A percentile compares a stretch with the other conserved stretches of the same genome.
Evolutionary conservation across 2,797 vertebrate species (phyloP).

Genomic region (Bovichtus variegatus): DNA sequence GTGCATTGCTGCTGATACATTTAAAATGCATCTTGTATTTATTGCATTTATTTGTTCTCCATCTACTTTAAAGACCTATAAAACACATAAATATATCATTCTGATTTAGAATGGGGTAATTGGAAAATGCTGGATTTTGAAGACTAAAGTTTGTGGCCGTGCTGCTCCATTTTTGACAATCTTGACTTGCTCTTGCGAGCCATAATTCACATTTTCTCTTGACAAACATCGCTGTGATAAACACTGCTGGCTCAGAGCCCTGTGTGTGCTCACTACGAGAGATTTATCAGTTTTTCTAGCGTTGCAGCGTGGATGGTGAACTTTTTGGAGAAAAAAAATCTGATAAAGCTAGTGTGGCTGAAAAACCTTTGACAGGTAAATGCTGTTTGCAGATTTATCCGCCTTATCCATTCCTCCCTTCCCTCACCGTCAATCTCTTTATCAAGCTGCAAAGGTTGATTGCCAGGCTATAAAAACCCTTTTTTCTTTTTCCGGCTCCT

Average conservation of each 20-base stretch:
- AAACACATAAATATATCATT: too few relatives aligned
- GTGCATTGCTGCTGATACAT: background rate
- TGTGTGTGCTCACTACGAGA: background rate
- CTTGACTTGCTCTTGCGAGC: background rate
- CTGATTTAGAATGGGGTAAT: background rate
- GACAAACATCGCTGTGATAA: background rate
- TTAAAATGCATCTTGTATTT: background rate
- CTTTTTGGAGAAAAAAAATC: constrained; percentile 22
- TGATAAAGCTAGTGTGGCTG: constrained; percentile 15
- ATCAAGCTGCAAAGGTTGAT: constrained; percentile 42
- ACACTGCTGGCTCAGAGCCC: background rate
- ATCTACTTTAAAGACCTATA: background rate
- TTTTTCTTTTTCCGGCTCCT: constrained; percentile 37
- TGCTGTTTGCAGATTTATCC: constrained; percentile 41
- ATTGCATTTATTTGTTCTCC: background rate
- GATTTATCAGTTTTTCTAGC: background rate
- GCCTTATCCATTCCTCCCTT: constrained; percentile 7
- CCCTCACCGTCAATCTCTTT: constrained; percentile 24
- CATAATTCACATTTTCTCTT: background rate
- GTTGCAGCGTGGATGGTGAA: background rate
- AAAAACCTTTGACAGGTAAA: constrained; percentile 45
- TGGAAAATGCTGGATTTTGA: background rate
- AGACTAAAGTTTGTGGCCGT: background rate
- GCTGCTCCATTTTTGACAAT: background rate
- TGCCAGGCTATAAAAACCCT: constrained; percentile 40